phyloP scores from a whole-genome alignment of 2,113 vertebrate species.

The Steatornis caripensis region DNA sequence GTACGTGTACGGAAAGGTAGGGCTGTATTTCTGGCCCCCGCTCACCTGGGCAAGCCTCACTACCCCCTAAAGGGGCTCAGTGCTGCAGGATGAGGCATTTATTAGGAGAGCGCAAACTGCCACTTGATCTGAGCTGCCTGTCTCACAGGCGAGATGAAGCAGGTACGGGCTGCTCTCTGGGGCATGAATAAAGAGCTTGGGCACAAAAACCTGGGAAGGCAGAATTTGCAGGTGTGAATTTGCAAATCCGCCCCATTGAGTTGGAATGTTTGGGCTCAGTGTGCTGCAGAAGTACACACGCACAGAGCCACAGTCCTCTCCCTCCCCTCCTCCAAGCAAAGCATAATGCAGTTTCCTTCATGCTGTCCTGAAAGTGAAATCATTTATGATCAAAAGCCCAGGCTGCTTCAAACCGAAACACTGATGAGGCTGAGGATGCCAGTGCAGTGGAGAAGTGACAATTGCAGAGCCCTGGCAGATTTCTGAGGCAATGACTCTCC shows the following conservation, averaged over 20 bases:
- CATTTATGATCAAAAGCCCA: neutral
- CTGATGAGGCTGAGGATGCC: neutral
- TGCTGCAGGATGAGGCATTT: neutral
- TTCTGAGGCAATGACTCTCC: neutral
- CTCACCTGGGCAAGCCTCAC: neutral
- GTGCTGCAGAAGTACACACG: neutral
- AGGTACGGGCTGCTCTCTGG: neutral
- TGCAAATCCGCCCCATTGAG: neutral
- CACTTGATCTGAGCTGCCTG: neutral
- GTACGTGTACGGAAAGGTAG: neutral
- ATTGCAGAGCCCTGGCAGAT: neutral
- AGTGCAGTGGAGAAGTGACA: neutral
- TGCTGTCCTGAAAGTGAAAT: neutral
- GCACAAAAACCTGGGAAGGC: neutral
- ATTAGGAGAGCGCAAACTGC: neutral
- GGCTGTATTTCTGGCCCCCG: neutral
- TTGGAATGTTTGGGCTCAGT: neutral
- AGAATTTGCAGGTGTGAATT: constrained; percentile 33
- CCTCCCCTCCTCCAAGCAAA: neutral
- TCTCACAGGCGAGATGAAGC: neutral
- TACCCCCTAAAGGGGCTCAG: too few relatives aligned
- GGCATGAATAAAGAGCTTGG: neutral
- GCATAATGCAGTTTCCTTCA: neutral
- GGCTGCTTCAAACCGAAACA: neutral
- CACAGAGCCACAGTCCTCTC: neutral